phyloP scores from a whole-genome alignment of 2,797 vertebrate species.

The Squalus acanthias region DNA sequence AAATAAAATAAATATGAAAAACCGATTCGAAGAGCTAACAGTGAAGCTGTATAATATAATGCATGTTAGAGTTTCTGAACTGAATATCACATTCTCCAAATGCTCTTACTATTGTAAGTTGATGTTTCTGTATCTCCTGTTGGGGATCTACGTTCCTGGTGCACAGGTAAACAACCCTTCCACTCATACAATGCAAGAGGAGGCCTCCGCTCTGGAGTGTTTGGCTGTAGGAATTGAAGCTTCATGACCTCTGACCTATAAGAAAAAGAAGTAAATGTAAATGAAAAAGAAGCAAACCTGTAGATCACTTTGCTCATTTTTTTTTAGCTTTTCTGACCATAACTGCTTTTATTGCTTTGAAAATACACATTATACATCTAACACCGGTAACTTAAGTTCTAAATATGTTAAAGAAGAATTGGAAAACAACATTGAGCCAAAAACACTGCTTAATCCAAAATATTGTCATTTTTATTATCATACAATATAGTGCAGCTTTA shows the following conservation, averaged over 20 bases:
- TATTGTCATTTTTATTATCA: background rate
- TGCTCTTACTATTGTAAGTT: slow-evolving; percentile 62
- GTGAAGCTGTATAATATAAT: background rate
- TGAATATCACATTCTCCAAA: background rate
- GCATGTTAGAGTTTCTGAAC: background rate
- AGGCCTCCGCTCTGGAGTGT: slow-evolving; percentile 47
- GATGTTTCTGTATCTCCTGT: slow-evolving; percentile 58
- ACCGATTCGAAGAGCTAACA: background rate
- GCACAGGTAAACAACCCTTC: slow-evolving; percentile 48
- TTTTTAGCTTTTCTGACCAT: background rate
- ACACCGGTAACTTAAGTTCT: background rate
- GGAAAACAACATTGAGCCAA: background rate
- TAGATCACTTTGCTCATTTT: background rate
- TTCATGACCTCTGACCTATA: slow-evolving; percentile 61
- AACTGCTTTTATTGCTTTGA: background rate
- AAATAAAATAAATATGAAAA: background rate
- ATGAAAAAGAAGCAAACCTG: background rate
- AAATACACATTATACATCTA: background rate
- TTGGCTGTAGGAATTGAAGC: slow-evolving; percentile 44
- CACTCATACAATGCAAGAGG: slow-evolving; percentile 27
- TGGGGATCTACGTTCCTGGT: slow-evolving; percentile 59
- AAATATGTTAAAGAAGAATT: background rate
- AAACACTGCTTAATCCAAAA: background rate
- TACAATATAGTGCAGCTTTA: background rate
- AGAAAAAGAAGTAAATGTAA: slow-evolving; percentile 33